Conservation (phyloP, 2,113 vertebrate species). For the Alaudala cheleensis region DNA sequence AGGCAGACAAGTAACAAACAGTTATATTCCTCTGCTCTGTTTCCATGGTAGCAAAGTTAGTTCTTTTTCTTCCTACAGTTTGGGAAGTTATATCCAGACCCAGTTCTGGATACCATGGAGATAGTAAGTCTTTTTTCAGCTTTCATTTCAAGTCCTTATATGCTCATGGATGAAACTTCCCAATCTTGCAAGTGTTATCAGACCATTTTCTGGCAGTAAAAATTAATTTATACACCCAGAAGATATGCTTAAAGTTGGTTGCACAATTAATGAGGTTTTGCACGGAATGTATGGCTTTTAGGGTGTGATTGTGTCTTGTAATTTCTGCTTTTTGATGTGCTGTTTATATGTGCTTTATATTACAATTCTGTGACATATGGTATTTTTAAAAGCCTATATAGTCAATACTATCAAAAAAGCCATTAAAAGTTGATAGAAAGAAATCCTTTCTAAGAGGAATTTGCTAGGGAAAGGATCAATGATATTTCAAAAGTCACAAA, state of each 20-base stretch:
- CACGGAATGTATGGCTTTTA: not conserved
- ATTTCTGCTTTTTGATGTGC: not conserved
- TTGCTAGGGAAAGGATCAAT: not conserved
- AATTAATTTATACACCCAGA: not conserved
- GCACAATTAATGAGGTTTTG: not conserved
- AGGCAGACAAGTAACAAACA: not conserved
- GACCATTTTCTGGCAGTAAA: not conserved
- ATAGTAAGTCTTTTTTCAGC: not conserved
- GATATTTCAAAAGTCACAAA: not conserved
- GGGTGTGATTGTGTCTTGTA: not conserved
- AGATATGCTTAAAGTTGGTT: not conserved
- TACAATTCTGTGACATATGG: not conserved
- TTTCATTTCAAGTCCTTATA: not conserved
- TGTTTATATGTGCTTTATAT: not conserved
- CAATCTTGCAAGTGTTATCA: not conserved
- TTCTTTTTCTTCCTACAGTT: not conserved
- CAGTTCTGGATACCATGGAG: conserved; percentile 38
- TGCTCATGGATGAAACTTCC: not conserved
- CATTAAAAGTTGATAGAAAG: not conserved
- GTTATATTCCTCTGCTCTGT: not conserved
- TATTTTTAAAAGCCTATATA: not conserved
- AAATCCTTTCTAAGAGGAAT: not conserved
- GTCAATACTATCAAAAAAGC: not conserved
- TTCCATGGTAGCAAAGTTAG: conserved; percentile 39
- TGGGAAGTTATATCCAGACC: conserved; percentile 31